Base-by-base conservation (phyloP, 2,888 invertebrate genomes). In the Aleiodes alternator region DNA sequence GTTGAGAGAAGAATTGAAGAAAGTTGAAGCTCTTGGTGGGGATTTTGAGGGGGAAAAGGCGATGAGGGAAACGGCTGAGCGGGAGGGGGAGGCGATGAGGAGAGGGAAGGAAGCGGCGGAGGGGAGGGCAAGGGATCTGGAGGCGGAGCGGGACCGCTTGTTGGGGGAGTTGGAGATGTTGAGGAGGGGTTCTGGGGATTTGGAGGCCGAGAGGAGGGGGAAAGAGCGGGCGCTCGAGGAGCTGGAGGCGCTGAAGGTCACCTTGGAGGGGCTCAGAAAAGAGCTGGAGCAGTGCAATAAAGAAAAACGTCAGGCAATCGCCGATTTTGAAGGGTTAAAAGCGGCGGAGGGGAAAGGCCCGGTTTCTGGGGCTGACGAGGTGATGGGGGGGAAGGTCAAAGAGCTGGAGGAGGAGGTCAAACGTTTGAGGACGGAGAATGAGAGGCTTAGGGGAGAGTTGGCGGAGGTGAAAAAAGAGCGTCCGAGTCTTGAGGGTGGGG, bases 141-240 rank as follows among this genome's bases (percentile, higher is more conserved):
- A 83, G 68, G 34, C 31, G 2, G 82, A 83, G 66, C 81, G 75
- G 23, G 74, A 78, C 6, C 86, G 43, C 51, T 82, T 50, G 81
- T 34, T 86, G 9, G 69, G 48, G 80, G 68, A 38, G 59, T 11
- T 50, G 14, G 72, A 72, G 23, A 66, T 48, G 5, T 6, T 80
- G 23, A 23, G 23, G 23, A 23, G 23, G 23, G 23, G 23, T 23
- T 23, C 23, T 23, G 23, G 23, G 23, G 23, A 23, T 2, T 23
- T 23, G 23, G 69, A 61, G 79, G 75, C 51, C n/a, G 6, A 9
- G 83, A 83, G 66, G 83, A 76, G 7, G 31, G 56, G n/a, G 75
- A 79, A 23, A 16, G 61, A 61, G 14, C 14, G 12, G 14, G 66
- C 83, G 38, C 11, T 82, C 12, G 76, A 72, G 3, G 83, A 84